Conservation (phyloP, 2,113 vertebrate species). For the Hystrix brachyura region DNA sequence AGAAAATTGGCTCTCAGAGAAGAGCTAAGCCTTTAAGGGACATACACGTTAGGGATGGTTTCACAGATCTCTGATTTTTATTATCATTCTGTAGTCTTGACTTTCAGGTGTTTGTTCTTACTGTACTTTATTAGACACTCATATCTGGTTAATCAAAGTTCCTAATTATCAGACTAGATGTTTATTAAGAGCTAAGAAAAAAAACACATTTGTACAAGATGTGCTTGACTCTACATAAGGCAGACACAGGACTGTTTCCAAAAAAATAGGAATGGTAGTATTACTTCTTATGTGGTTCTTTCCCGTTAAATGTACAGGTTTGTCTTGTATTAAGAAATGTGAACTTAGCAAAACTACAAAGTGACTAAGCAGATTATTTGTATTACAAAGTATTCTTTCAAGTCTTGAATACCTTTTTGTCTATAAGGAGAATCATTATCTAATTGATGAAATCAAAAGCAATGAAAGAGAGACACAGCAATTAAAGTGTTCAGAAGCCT, state of each 20-base stretch:
- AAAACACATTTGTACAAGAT: background rate
- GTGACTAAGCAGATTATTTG: constrained; percentile 12
- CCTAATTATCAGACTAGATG: constrained; percentile 39
- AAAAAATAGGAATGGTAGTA: background rate
- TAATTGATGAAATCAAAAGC: background rate
- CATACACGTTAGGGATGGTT: background rate
- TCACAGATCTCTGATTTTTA: constrained; percentile 34
- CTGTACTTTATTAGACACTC: constrained; percentile 25
- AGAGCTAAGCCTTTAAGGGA: constrained; percentile 32
- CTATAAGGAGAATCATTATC: constrained; percentile 9
- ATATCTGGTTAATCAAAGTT: constrained; percentile 42
- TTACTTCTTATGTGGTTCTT: background rate
- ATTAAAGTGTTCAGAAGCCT: background rate
- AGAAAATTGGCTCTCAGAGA: background rate
- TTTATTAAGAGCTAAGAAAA: constrained; percentile 38
- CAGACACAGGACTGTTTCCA: background rate
- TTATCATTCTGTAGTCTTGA: constrained; percentile 41
- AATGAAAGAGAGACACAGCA: background rate
- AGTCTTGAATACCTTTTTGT: background rate
- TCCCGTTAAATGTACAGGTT: background rate
- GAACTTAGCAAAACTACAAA: constrained; percentile 38
- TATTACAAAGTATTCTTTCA: background rate
- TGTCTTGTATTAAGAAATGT: constrained; percentile 31
- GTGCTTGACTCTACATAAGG: background rate
- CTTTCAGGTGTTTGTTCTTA: constrained; percentile 62